Evolutionary conservation across 2,113 vertebrate genomes (phyloP).

Genomic region (Podarcis cretensis): DNA sequence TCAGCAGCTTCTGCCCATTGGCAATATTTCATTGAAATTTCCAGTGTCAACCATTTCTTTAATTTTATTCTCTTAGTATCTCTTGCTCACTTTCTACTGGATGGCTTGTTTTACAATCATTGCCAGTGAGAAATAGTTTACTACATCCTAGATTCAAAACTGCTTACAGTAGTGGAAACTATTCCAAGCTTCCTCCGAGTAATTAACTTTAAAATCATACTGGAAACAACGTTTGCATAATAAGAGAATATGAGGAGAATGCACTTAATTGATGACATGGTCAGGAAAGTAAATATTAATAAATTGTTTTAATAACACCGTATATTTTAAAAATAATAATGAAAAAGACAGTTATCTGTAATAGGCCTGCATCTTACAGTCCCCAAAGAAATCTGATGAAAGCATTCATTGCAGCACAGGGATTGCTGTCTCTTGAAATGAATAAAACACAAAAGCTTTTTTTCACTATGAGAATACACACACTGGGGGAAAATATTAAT

Average conservation of each 20-base stretch:
- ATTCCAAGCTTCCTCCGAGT: not conserved
- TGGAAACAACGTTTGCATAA: constrained; percentile 23
- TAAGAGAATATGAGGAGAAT: constrained; percentile 10
- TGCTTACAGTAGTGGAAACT: constrained; percentile 1
- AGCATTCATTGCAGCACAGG: constrained; percentile 2
- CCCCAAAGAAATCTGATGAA: not conserved
- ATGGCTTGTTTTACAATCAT: constrained; percentile 6
- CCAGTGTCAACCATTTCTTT: not conserved
- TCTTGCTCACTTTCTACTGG: not conserved
- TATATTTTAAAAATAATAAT: constrained; percentile 19
- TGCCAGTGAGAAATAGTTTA: constrained; percentile 17
- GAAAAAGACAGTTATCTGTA: not conserved
- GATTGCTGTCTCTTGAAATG: not conserved
- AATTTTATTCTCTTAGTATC: not conserved
- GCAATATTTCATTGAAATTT: not conserved
- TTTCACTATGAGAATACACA: not conserved
- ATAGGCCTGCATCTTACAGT: not conserved
- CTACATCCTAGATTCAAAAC: constrained; percentile 12
- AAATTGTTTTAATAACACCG: constrained; percentile 8
- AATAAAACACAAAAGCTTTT: constrained; percentile 6
- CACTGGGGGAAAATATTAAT: not conserved
- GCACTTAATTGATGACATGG: constrained; percentile 5
- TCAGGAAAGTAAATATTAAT: constrained; percentile 12
- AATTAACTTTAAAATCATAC: constrained; percentile 9
- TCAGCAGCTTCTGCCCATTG: not conserved